A percentile compares a stretch with the other conserved stretches of the same genome.
phyloP scores from a whole-genome alignment of 1,140 invertebrate genomes.

The Carposina sasakii region DNA sequence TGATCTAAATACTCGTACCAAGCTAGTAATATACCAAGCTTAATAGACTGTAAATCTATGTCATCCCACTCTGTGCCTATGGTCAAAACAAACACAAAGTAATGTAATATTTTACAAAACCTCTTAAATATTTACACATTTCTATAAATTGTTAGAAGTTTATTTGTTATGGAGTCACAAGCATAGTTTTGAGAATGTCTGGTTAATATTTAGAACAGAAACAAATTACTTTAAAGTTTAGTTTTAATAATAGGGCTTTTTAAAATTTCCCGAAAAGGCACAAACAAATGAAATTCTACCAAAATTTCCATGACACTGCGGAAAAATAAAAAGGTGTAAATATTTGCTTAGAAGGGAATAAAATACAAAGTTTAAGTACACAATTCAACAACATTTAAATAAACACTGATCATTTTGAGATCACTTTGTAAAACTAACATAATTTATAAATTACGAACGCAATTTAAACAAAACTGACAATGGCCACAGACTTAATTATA shows the following conservation, averaged over 20 bases:
- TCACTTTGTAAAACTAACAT: conserved; percentile 58
- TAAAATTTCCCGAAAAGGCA: background rate
- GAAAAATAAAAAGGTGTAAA: no score
- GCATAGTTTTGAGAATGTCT: background rate
- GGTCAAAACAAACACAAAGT: no score
- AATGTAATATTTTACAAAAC: no score
- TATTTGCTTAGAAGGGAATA: no score
- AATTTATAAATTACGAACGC: conserved; percentile 55
- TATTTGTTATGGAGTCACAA: no score
- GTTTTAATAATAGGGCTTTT: background rate
- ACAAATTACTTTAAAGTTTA: conserved; percentile 5
- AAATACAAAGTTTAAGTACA: conserved; percentile 44
- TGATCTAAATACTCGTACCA: no score
- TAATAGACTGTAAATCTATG: no score
- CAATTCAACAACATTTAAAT: conserved; percentile 59
- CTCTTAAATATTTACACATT: no score
- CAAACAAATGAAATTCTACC: background rate
- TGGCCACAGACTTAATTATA: conserved; percentile 44
- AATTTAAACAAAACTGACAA: conserved; percentile 41
- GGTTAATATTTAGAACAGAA: background rate
- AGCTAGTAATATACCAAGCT: no score
- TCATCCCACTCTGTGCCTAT: no score
- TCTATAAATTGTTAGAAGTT: no score
- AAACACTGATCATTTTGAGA: conserved; percentile 69
- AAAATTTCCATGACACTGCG: conserved; percentile 7